Percentiles rank a stretch among this genome's conserved stretches.
Conservation (phyloP, 2,888 invertebrate genomes). For the Synanthedon andrenaeformis region DNA sequence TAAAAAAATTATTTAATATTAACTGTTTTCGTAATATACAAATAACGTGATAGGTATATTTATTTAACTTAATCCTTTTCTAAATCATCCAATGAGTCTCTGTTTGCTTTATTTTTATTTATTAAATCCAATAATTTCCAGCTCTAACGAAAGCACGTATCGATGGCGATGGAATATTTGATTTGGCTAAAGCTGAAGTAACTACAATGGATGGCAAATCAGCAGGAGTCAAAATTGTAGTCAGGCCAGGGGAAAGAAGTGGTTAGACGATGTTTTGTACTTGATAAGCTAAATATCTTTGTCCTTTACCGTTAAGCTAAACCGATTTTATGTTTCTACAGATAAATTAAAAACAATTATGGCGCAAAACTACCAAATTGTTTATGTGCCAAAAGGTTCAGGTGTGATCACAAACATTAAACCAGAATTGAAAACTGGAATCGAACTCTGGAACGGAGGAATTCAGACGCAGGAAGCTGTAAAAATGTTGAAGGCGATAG, state of each 20-base stretch:
- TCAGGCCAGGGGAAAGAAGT: neutral
- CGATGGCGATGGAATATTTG: neutral
- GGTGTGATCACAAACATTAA: no score
- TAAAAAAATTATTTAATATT: no score
- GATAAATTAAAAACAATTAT: neutral
- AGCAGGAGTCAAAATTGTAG: neutral
- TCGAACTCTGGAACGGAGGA: neutral
- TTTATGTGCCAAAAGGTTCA: neutral
- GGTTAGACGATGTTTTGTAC: neutral
- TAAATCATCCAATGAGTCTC: no score
- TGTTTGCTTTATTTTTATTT: neutral
- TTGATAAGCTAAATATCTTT: neutral
- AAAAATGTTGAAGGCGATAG: neutral
- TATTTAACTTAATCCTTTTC: no score
- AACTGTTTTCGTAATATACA: no score
- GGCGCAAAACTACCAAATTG: neutral
- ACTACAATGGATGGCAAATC: neutral
- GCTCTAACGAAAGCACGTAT: neutral
- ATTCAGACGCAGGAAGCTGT: neutral
- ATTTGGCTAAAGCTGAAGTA: neutral
- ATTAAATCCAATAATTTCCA: neutral
- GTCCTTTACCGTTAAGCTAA: neutral
- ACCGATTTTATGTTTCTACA: neutral
- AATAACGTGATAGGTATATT: no score
- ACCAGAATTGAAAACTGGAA: no score